Conservation (phyloP, 1,140 invertebrate species). For the Trichogramma pretiosum region DNA sequence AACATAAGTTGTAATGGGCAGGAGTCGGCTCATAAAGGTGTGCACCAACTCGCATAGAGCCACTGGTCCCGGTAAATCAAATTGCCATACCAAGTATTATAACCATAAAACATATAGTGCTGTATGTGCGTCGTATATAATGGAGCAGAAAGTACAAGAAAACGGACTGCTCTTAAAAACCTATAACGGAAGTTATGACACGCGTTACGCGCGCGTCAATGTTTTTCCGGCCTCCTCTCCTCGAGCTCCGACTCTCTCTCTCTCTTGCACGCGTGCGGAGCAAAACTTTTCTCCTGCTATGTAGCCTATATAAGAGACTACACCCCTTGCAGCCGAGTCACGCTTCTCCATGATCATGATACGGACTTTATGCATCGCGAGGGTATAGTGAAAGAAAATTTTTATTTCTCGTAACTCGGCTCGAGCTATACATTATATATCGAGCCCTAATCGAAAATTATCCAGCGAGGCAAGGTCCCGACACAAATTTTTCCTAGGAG, state of each 20-base stretch:
- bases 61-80: slow-evolving; percentile 31
- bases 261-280: background rate
- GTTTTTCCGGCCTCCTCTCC: slow-evolving; percentile 13
- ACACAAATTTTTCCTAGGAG: no score
- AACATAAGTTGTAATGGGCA: no score
- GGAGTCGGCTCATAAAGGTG: slow-evolving; percentile 32
- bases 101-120: background rate
- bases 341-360: no score
- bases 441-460: no score
- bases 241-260: no score
- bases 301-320: background rate
- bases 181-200: slow-evolving; percentile 27
- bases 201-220: slow-evolving; percentile 12
- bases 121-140: background rate
- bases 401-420: slow-evolving; percentile 5
- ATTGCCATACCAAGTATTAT: slow-evolving; percentile 20
- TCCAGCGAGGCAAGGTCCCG: no score
- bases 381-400: background rate
- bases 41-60: no score
- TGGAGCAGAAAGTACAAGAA: background rate
- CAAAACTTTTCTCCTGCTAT: background rate
- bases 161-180: slow-evolving; percentile 24
- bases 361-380: background rate
- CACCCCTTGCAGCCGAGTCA: no score
- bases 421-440: no score